phyloP scores from a whole-genome alignment of 2,113 vertebrate species.

The Crotalus horridus region DNA sequence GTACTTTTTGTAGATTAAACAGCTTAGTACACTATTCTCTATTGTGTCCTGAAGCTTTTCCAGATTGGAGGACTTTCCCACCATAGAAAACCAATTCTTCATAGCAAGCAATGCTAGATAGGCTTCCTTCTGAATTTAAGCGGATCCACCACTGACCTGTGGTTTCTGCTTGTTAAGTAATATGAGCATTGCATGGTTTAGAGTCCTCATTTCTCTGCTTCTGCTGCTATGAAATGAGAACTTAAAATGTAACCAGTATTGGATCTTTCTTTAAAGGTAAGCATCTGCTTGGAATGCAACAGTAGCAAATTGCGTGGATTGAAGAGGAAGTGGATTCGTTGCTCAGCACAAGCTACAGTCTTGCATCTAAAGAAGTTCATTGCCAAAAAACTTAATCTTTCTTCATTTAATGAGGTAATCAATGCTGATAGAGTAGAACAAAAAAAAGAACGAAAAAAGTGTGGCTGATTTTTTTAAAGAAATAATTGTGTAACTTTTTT shows the following conservation, averaged over 20 bases:
- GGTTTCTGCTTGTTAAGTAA: background rate
- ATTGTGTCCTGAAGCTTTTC: background rate
- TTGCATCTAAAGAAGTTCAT: constrained; percentile 99
- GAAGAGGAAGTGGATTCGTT: constrained; percentile 98
- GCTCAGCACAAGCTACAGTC: constrained; percentile 96
- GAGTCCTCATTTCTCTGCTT: background rate
- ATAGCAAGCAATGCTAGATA: background rate
- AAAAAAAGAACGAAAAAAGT: constrained; percentile 2
- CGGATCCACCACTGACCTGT: background rate
- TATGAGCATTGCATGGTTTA: background rate
- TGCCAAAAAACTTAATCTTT: constrained; percentile 98
- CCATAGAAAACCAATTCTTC: background rate
- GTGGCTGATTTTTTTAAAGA: background rate
- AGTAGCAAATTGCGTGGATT: constrained; percentile 96
- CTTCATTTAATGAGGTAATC: constrained; percentile 97
- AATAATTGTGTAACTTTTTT: background rate
- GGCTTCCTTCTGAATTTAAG: background rate
- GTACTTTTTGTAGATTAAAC: too few species aligned
- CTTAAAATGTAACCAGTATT: background rate
- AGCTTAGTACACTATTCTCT: background rate
- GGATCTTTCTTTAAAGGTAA: constrained; percentile 76
- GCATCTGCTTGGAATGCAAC: constrained; percentile 98
- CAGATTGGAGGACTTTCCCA: background rate
- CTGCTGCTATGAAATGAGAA: background rate
- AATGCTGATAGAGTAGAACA: background rate